Evolutionary conservation across 2,113 vertebrate genomes (phyloP).

Genomic region (Conger conger): DNA sequence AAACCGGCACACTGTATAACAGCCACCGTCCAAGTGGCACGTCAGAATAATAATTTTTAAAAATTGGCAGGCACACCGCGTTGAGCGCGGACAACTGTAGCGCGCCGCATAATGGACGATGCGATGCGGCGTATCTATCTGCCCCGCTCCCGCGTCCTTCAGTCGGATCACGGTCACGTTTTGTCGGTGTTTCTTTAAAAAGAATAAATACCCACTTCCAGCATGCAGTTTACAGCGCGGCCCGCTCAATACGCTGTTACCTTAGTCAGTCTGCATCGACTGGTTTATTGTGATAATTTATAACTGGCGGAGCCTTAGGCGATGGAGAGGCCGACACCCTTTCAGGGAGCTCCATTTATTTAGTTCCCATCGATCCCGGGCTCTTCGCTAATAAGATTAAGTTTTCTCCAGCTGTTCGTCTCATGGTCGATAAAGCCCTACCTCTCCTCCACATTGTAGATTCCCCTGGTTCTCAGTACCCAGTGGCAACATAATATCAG

Average conservation of each 20-base stretch:
- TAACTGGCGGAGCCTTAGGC: conserved; percentile 2
- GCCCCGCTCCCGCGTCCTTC: not conserved
- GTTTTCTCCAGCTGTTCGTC: conserved; percentile 21
- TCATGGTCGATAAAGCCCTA: conserved; percentile 19
- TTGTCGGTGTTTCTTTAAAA: not conserved
- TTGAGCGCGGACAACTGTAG: not conserved
- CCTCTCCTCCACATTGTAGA: not conserved
- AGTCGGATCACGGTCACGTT: not conserved
- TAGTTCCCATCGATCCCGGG: conserved; percentile 22
- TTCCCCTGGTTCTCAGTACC: not conserved
- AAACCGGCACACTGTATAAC: not conserved
- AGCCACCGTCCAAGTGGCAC: not conserved
- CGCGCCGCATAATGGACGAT: not conserved
- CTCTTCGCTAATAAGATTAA: conserved; percentile 28
- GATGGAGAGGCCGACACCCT: conserved; percentile 2
- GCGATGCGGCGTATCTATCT: not conserved
- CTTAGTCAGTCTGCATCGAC: conserved; percentile 12
- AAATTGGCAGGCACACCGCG: not conserved
- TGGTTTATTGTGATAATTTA: conserved; percentile 24
- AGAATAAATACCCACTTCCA: conserved; percentile 10
- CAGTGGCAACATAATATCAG: conserved; percentile 1
- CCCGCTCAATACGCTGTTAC: conserved; percentile 9
- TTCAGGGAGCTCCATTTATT: conserved; percentile 16
- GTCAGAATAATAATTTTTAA: not conserved
- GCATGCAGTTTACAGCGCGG: conserved; percentile 2